phyloP scores from a whole-genome alignment of 1,140 invertebrate genomes.

The Drosophila melanica region DNA sequence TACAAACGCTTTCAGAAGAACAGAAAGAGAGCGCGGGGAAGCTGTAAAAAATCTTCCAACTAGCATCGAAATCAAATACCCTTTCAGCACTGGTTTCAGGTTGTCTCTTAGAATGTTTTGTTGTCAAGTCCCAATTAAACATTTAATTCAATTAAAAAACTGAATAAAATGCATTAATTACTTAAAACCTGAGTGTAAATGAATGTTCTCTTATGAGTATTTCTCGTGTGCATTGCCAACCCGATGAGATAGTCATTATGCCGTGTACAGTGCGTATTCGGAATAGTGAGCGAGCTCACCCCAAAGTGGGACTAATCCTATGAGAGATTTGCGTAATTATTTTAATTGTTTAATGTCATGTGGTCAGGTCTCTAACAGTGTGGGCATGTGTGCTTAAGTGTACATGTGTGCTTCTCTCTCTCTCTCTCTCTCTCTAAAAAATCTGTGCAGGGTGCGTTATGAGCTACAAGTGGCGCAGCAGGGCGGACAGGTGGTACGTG shows the following conservation, averaged over 20 bases:
- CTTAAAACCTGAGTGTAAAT: not conserved
- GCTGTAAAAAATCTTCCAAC: not conserved
- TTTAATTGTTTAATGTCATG: conserved; percentile 83
- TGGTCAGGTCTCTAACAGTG: conserved; percentile 62
- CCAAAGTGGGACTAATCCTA: conserved; percentile 69
- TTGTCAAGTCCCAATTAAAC: not conserved
- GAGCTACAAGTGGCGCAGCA: conserved; percentile 38
- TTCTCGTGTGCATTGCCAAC: not conserved
- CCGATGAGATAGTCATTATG: not conserved
- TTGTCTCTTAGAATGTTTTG: not conserved
- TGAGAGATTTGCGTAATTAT: conserved; percentile 77
- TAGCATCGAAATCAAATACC: not conserved
- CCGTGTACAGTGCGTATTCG: conserved; percentile 2
- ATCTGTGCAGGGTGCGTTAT: conserved; percentile 53
- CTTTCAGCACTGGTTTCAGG: not conserved
- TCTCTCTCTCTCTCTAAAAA: conserved; percentile 35
- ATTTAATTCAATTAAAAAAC: not conserved
- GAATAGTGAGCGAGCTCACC: conserved; percentile 24
- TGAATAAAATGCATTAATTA: not conserved
- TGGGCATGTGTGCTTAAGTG: conserved; percentile 16
- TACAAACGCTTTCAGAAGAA: conserved; percentile 24
- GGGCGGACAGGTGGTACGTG: not conserved
- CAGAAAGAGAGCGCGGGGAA: not conserved
- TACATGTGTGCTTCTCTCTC: conserved; percentile 4
- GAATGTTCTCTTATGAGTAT: not conserved